These are phyloP conservation scores for Cacoxenus indagator DNA, from an alignment of 2,888 invertebrate genomes.

Conservation along the genomic window DNA sequence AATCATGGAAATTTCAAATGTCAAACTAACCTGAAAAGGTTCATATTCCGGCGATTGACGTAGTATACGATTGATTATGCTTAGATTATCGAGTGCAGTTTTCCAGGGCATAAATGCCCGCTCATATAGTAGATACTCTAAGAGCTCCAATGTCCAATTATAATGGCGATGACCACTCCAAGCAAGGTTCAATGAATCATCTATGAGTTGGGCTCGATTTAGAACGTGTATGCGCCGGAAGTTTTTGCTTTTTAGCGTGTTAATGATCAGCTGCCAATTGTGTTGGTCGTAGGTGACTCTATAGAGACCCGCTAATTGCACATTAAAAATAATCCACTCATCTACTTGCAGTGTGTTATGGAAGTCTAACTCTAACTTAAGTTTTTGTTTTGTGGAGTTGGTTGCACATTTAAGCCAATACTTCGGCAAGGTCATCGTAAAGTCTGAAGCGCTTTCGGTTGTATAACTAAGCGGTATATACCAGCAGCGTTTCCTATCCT, in stretches of 20 bases:
- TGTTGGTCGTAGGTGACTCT: slow-evolving; percentile 81
- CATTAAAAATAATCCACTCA: slow-evolving; percentile 81
- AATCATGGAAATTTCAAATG: slow-evolving; percentile 27
- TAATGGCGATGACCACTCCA: slow-evolving; percentile 78
- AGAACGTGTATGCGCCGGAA: slow-evolving; percentile 75
- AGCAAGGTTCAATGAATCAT: slow-evolving; percentile 81
- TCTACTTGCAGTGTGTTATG: slow-evolving; percentile 68
- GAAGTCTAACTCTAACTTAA: slow-evolving; percentile 30
- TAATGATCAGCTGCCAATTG: slow-evolving; percentile 79
- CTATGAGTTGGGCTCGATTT: slow-evolving; percentile 85
- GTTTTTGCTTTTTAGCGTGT: slow-evolving; percentile 73
- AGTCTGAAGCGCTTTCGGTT: slow-evolving; percentile 69
- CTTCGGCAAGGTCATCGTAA: slow-evolving; percentile 72
- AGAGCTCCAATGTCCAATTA: slow-evolving; percentile 73
- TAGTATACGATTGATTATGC: slow-evolving; percentile 74
- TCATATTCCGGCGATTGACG: slow-evolving; percentile 74
- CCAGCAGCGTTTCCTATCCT: slow-evolving; percentile 70
- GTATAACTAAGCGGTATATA: slow-evolving; percentile 77
- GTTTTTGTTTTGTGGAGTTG: no score
- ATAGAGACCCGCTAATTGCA: slow-evolving; percentile 79
- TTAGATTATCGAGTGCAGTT: slow-evolving; percentile 74
- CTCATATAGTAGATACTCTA: slow-evolving; percentile 71
- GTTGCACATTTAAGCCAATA: slow-evolving; percentile 72
- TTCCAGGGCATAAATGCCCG: slow-evolving; percentile 72
- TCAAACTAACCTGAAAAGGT: neutral